A percentile compares a stretch with the other conserved stretches of the same genome.
phyloP scores from a whole-genome alignment of 2,113 vertebrate species.

The Osmerus mordax region DNA sequence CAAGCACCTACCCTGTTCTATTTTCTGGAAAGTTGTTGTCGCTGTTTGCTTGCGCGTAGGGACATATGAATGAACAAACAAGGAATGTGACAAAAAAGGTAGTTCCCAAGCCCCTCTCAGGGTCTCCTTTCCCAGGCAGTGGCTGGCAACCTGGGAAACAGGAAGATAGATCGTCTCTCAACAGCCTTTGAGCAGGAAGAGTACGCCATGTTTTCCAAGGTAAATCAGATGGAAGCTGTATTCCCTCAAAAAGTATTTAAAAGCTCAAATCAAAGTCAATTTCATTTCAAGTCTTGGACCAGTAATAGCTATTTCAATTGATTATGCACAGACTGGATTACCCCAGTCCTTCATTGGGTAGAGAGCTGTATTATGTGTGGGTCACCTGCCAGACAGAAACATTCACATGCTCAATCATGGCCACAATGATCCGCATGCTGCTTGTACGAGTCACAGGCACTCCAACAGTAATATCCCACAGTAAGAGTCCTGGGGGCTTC shows the following conservation, averaged over 20 bases:
- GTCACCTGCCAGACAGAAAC: conserved; percentile 54
- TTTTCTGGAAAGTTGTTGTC: conserved; percentile 54
- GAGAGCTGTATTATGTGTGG: conserved; percentile 24
- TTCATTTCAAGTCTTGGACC: conserved; percentile 37
- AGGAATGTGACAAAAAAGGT: conserved; percentile 64
- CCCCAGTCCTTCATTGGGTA: conserved; percentile 24
- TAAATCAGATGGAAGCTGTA: conserved; percentile 39
- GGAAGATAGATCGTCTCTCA: conserved; percentile 62
- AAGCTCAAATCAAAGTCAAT: conserved; percentile 40
- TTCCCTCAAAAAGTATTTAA: conserved; percentile 27
- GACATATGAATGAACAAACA: conserved; percentile 55
- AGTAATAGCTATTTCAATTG: conserved; percentile 30
- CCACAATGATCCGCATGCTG: conserved; percentile 35
- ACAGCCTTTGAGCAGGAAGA: conserved; percentile 45
- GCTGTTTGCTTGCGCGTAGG: conserved; percentile 43
- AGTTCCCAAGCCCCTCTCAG: conserved; percentile 47
- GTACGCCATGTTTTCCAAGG: conserved; percentile 35
- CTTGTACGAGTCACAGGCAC: conserved; percentile 39
- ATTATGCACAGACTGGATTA: conserved; percentile 31
- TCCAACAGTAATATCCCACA: conserved; percentile 47
- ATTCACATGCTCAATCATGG: conserved; percentile 53
- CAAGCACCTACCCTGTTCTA: conserved; percentile 45
- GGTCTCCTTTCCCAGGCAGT: conserved; percentile 64
- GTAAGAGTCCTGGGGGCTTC: conserved; percentile 40
- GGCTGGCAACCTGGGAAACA: conserved; percentile 39